Conservation (phyloP, 1,140 invertebrate genomes). For the Drosophila varians region DNA sequence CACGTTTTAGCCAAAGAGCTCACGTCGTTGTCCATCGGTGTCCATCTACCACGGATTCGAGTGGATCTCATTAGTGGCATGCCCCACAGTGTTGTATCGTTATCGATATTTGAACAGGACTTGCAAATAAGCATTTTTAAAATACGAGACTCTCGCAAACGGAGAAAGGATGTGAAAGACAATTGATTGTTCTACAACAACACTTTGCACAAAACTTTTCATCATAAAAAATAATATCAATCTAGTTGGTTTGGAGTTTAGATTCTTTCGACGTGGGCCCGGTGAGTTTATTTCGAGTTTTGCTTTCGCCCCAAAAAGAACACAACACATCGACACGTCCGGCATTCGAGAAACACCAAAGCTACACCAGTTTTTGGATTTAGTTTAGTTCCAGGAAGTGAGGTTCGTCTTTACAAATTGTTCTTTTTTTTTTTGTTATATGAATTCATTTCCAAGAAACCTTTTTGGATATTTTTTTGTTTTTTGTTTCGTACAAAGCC, state of each 20-base stretch:
- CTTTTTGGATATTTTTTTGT: too few species aligned
- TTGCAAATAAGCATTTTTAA: background rate
- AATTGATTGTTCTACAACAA: too few species aligned
- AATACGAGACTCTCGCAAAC: background rate
- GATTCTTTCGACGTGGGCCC: background rate
- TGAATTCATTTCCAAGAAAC: too few species aligned
- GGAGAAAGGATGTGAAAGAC: too few species aligned
- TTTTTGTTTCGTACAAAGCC: too few species aligned
- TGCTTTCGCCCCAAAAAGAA: background rate
- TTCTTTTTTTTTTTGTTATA: too few species aligned
- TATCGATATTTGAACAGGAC: background rate
- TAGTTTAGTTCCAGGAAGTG: background rate
- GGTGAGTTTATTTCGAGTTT: background rate
- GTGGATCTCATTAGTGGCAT: slow-evolving; percentile 29
- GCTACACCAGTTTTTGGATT: background rate
- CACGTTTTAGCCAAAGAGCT: slow-evolving; percentile 3
- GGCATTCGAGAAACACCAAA: background rate
- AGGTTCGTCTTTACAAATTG: background rate
- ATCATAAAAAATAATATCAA: background rate
- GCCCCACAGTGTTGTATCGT: background rate
- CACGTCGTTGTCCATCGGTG: slow-evolving; percentile 13
- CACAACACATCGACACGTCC: background rate
- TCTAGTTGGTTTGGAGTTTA: background rate
- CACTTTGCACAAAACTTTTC: too few species aligned
- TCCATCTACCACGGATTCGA: background rate